Base-by-base conservation (phyloP, 2,797 vertebrate species). In the Argya squamiceps region DNA sequence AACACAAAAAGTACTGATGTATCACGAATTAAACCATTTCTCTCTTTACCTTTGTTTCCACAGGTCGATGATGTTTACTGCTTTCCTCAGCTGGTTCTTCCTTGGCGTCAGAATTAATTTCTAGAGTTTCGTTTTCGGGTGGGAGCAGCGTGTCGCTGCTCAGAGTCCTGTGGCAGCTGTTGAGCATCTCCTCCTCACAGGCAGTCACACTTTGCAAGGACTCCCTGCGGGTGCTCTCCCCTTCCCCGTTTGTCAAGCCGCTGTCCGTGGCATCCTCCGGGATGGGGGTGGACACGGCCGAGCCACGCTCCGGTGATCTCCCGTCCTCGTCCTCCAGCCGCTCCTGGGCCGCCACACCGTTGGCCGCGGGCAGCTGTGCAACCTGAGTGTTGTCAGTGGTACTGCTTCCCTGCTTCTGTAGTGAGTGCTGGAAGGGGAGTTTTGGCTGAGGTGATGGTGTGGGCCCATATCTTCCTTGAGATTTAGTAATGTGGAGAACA, bases 41-140 rank as follows among this genome's bases (percentile, higher is more conserved):
- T 71, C 11, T 37, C 41, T 62, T 94, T 98, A 98, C 98, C 98
- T 98, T 98, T n/a, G 73, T 34, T 88, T 98, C 98, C 19, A 73
- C 79, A 56, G 88, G 95, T 49, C 94, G 89, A 29, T 98, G 96
- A 65, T 88, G 84, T 29, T 96, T 95, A 43, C 29, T 88, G 58
- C 58, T 63, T 69, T 97, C 97, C 53, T 97, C 97, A 26, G 80
- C 44, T 55, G 73, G 91, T 15, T 85, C 91, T n/a, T 97, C 97
- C 55, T 94, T 94, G 29, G 34, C 16, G 3, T 49, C 30, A 44
- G 79, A n/a, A 67, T 77, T 80, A 6, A 29, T 53, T 69, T 87
- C 97, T 29, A 76, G 84, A 39, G 36, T 62, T 88, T 83, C 96
- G 24, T 67, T 92, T 73, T 95, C 92, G 5, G 89, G 37, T 3